phyloP scores from a whole-genome alignment of 1,140 invertebrate genomes.

The Bathynomus jamesi region DNA sequence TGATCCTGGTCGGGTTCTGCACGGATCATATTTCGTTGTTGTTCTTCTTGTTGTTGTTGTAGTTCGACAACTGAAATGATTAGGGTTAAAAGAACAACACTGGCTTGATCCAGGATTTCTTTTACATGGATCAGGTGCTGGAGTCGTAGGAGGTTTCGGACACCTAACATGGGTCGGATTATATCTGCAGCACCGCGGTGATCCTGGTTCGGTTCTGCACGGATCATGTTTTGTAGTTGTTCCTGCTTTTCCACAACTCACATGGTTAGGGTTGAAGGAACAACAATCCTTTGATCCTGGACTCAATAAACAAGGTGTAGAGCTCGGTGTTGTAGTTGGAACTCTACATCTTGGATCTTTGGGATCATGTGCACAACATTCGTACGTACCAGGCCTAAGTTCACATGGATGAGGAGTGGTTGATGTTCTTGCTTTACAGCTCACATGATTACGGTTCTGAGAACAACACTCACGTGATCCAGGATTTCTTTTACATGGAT shows the following conservation, averaged over 20 bases:
- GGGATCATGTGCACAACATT: background rate
- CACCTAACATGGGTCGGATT: conserved; percentile 9
- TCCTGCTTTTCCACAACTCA: background rate
- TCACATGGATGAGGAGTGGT: conserved; percentile 1
- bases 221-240: background rate
- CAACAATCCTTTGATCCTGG: conserved; percentile 12
- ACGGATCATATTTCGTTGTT: conserved; percentile 8
- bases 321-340: background rate
- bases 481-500: conserved; percentile 1
- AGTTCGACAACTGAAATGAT: conserved; percentile 13
- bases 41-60: no score
- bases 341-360: background rate
- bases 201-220: conserved; percentile 3
- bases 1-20: conserved; percentile 6
- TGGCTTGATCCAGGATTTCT: conserved; percentile 1
- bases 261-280: conserved; percentile 8
- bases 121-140: background rate
- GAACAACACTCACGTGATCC: conserved; percentile 7
- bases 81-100: conserved; percentile 20
- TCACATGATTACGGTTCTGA: conserved; percentile 9
- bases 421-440: conserved; percentile 9
- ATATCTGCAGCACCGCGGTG: background rate
- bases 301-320: conserved; percentile 9
- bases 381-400: background rate
- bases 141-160: background rate